Evolutionary conservation across 92 coral and sea anemone species (phyloP).

Genomic region (Montipora capitata): DNA sequence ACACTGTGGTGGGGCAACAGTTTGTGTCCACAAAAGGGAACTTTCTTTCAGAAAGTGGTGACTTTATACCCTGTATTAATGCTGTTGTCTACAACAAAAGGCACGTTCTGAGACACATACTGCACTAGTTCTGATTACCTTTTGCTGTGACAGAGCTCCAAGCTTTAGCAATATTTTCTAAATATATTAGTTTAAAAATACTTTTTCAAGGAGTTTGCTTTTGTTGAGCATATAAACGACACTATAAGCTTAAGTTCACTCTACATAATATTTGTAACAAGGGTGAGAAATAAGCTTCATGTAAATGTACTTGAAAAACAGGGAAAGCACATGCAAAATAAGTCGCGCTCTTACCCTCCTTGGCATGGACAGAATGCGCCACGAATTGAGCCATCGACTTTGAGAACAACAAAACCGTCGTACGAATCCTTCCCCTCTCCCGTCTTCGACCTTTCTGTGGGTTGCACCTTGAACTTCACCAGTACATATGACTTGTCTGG

Average conservation of each 20-base stretch:
- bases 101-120: not conserved
- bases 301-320: not conserved
- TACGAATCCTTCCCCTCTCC: conserved; percentile 41
- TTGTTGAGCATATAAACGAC: too few species aligned
- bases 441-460: conserved; percentile 65
- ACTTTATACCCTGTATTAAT: not conserved
- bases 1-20: not conserved
- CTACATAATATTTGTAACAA: too few species aligned
- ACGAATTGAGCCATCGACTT: conserved; percentile 39
- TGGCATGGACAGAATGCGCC: conserved; percentile 74
- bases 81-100: not conserved
- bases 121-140: not conserved
- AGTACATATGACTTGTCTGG: not conserved
- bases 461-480: conserved; percentile 41
- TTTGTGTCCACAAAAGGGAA: not conserved
- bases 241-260: too few species aligned
- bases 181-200: too few species aligned
- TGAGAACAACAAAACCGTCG: conserved; percentile 45
- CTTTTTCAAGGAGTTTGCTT: too few species aligned
- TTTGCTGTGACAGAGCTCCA: not conserved
- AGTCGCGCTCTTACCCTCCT: conserved; percentile 41
- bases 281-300: not conserved
- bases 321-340: not conserved
- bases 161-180: not conserved
- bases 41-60: not conserved